These are phyloP conservation scores for Haliaeetus leucogaster DNA, from an alignment of 2,113 vertebrate species.

Conservation along the genomic window DNA sequence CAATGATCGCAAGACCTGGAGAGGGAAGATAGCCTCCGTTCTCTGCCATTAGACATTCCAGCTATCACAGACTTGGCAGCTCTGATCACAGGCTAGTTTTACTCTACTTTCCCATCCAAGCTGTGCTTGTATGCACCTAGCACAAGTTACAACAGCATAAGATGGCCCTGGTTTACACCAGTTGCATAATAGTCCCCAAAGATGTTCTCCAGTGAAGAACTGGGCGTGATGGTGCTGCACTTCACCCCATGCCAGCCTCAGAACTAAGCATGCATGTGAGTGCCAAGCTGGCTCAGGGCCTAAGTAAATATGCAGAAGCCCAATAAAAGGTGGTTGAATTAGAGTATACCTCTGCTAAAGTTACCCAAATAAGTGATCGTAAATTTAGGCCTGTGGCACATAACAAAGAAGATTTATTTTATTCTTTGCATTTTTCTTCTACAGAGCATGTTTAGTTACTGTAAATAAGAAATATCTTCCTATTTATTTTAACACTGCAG, in stretches of 20 bases:
- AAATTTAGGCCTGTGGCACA: not conserved
- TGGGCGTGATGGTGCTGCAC: not conserved
- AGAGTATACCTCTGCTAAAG: not conserved
- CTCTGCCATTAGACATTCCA: not conserved
- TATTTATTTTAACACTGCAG: constrained; percentile 64
- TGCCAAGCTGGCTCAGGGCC: not conserved
- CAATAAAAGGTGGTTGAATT: not conserved
- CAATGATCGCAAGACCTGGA: not conserved
- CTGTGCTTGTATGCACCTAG: not conserved
- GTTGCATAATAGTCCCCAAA: not conserved
- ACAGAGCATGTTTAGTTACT: not conserved
- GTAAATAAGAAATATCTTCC: not conserved
- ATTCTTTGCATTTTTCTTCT: not conserved
- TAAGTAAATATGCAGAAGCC: not conserved
- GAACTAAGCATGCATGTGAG: not conserved
- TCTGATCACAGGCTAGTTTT: not conserved
- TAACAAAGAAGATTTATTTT: not conserved
- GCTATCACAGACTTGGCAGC: not conserved
- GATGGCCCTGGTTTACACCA: not conserved
- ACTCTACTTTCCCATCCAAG: not conserved
- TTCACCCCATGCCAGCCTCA: not conserved
- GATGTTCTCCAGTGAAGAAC: not conserved
- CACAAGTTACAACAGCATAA: not conserved
- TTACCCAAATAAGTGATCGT: not conserved
- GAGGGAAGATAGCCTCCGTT: not conserved